Evolutionary conservation across 2,113 vertebrate species (phyloP).

Genomic region (Mobula birostris): DNA sequence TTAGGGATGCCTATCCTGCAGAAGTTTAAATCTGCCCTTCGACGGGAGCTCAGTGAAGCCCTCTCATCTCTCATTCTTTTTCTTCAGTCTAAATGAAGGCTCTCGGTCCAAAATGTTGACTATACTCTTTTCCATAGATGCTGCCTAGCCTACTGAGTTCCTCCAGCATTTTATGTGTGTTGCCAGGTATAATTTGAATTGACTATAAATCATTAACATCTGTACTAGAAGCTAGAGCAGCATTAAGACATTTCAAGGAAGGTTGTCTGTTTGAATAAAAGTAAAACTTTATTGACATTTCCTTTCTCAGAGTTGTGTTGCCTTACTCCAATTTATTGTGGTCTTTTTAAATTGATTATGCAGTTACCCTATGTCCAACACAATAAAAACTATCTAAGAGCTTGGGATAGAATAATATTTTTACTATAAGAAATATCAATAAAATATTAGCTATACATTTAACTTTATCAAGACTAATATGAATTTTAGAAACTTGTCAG

Average conservation of each 20-base stretch:
- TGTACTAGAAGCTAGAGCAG: background rate
- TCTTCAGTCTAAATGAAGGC: too few species aligned
- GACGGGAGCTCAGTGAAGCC: too few species aligned
- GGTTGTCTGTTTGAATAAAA: background rate
- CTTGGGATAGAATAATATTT: background rate
- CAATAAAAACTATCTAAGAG: background rate
- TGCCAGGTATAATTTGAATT: background rate
- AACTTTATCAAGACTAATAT: background rate
- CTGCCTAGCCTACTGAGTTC: too few species aligned
- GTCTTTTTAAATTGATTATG: background rate
- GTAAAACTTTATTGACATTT: background rate
- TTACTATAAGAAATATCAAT: background rate
- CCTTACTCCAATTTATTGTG: background rate
- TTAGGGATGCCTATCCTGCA: too few species aligned
- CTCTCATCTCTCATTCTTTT: too few species aligned
- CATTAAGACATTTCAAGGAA: background rate
- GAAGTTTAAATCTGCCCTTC: too few species aligned
- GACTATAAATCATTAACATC: background rate
- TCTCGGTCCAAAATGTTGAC: too few species aligned
- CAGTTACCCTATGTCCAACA: background rate
- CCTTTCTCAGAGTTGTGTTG: background rate
- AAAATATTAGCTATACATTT: background rate
- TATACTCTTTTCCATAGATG: too few species aligned
- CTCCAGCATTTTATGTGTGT: too few species aligned
- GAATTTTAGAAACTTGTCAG: background rate